Base-by-base conservation (phyloP, 2,888 invertebrate genomes). In the Trichacis sp. region DNA sequence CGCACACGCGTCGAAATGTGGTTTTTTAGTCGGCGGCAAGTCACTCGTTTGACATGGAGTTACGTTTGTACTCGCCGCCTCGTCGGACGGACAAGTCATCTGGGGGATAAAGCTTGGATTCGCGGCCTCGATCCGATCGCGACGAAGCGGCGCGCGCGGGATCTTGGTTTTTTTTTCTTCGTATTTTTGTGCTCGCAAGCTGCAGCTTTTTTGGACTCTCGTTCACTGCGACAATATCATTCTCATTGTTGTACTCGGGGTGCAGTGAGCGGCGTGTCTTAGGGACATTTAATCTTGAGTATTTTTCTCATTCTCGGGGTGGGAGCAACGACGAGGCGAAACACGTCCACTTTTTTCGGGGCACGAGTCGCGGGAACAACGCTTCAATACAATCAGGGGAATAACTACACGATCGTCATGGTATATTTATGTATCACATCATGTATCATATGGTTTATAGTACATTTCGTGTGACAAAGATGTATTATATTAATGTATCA, bases 401-500 rank as follows among this genome's bases (percentile, higher is more conserved):
- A n/a, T n/a, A n/a, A n/a, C n/a, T n/a, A n/a, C n/a, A n/a, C n/a
- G n/a, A n/a, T n/a, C n/a, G n/a, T n/a, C n/a, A n/a, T n/a, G n/a
- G n/a, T n/a, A n/a, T n/a, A n/a, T n/a, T n/a, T n/a, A n/a, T n/a
- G n/a, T n/a, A n/a, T n/a, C n/a, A n/a, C n/a, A n/a, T n/a, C n/a
- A n/a, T n/a, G n/a, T n/a, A n/a, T n/a, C n/a, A n/a, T n/a, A n/a
- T n/a, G n/a, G n/a, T n/a, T n/a, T n/a, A n/a, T n/a, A n/a, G n/a
- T n/a, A n/a, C n/a, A n/a, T n/a, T n/a, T n/a, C n/a, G n/a, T n/a
- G n/a, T n/a, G n/a, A n/a, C n/a, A n/a, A 51, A 33, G 36, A 12
- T 29, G 18, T 14, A 45, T 70, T 72, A 73, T 74, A 71, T 72
- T 75, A 76, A 69, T 71, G 68, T 68, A n/a, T n/a, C n/a, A n/a